Percentiles rank a stretch among this genome's conserved stretches.
These are phyloP conservation scores for Rhynchonycteris naso DNA, from an alignment of 2,797 vertebrate genomes.

Conservation along the genomic window DNA sequence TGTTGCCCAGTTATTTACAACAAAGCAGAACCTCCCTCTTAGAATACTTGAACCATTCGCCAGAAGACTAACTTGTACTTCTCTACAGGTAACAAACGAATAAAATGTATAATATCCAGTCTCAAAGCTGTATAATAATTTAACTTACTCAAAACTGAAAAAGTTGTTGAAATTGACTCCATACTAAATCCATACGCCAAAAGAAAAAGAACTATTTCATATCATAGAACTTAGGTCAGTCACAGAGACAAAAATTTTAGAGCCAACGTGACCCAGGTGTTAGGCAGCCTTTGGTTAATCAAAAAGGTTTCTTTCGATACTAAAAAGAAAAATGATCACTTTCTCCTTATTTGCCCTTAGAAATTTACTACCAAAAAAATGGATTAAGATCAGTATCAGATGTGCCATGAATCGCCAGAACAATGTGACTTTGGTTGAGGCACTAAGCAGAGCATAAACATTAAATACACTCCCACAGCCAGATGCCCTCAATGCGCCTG, in stretches of 20 bases:
- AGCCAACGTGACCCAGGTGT: neutral
- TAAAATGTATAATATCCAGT: neutral
- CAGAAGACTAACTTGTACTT: neutral
- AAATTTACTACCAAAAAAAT: slow-evolving; percentile 42
- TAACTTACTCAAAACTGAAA: slow-evolving; percentile 11
- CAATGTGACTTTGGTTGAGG: neutral
- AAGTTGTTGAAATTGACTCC: neutral
- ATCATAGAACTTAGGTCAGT: neutral
- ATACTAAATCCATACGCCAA: neutral
- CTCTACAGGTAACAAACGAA: neutral
- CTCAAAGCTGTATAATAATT: slow-evolving; percentile 34
- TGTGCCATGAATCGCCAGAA: neutral
- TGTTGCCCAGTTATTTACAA: slow-evolving; percentile 62
- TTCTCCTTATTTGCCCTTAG: slow-evolving; percentile 51
- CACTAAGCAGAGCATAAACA: neutral
- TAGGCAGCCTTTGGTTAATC: neutral
- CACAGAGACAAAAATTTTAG: neutral
- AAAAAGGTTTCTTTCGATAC: slow-evolving; percentile 43
- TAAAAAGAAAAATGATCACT: slow-evolving; percentile 40
- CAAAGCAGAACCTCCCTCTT: slow-evolving; percentile 39
- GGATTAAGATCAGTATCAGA: slow-evolving; percentile 31
- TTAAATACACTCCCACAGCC: neutral
- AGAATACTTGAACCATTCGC: neutral
- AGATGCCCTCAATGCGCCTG: neutral
- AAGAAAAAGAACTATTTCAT: neutral